phyloP scores from a whole-genome alignment of 2,113 vertebrate species.

The Alethe diademata region DNA sequence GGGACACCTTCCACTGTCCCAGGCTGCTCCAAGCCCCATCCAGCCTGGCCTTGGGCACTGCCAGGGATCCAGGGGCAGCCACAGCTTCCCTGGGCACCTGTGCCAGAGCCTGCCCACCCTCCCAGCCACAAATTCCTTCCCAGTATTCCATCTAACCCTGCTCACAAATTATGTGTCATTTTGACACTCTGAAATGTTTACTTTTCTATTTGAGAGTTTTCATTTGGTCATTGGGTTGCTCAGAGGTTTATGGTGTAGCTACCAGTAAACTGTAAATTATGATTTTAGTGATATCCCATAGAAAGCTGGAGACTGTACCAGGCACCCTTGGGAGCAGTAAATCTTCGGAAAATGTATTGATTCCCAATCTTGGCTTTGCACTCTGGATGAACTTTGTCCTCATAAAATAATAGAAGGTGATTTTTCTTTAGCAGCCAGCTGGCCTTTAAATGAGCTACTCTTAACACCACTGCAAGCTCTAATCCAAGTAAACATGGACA shows the following conservation, averaged over 20 bases:
- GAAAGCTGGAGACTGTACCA: background rate
- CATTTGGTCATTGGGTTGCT: background rate
- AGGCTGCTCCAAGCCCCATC: fast-evolving
- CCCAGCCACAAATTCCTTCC: background rate
- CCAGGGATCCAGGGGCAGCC: background rate
- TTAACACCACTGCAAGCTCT: background rate
- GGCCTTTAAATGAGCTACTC: conserved; percentile 42
- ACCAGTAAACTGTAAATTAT: background rate
- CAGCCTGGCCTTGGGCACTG: fast-evolving
- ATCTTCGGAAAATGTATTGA: conserved; percentile 39
- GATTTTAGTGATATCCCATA: background rate
- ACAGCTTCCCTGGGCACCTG: background rate
- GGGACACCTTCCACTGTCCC: background rate
- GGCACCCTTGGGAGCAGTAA: background rate
- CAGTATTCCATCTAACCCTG: background rate
- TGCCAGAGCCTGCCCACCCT: background rate
- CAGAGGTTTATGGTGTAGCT: background rate
- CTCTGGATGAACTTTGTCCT: conserved; percentile 60
- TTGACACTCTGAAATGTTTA: background rate
- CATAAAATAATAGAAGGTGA: conserved; percentile 28
- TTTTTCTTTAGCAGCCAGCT: conserved; percentile 57
- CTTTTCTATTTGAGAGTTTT: background rate
- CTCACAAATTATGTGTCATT: background rate
- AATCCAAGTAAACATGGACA: conserved; percentile 20
- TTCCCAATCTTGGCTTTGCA: conserved; percentile 45